A percentile compares a stretch with the other conserved stretches of the same genome.
These are phyloP conservation scores for Brachystomella parvula DNA, from an alignment of 1,140 invertebrate genomes.

Conservation along the genomic window DNA sequence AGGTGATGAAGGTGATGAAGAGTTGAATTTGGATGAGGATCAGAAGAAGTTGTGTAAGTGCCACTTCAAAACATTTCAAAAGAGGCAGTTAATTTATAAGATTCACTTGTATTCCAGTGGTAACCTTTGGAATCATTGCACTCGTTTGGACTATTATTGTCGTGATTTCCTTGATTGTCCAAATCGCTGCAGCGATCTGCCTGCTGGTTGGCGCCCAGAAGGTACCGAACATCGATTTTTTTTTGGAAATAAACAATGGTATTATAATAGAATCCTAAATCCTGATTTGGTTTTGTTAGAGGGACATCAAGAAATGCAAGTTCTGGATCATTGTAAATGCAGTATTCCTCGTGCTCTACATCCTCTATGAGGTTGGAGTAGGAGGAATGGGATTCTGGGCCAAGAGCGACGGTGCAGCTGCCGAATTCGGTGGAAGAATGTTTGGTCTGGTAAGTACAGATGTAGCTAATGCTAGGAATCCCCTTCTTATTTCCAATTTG, in stretches of 20 bases:
- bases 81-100: background rate
- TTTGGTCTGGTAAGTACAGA: background rate
- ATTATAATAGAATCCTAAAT: background rate
- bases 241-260: background rate
- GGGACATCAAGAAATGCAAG: background rate
- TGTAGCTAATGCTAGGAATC: too few relatives aligned
- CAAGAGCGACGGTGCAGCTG: background rate
- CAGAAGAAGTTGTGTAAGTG: too few relatives aligned
- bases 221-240: background rate
- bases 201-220: background rate
- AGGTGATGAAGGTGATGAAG: too few relatives aligned
- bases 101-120: background rate
- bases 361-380: background rate
- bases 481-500: too few relatives aligned
- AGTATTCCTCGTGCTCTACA: background rate
- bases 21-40: too few relatives aligned
- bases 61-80: too few relatives aligned
- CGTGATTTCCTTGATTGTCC: background rate
- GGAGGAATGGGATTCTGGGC: background rate
- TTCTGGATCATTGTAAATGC: background rate
- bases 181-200: background rate
- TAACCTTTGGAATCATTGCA: background rate
- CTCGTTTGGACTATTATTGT: background rate
- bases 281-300: background rate
- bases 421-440: background rate